Evolutionary conservation across 2,113 vertebrate genomes (phyloP), one percentile per base, ranked within the genome.

Genomic region (Chaetorhynchus papuensis): DNA sequence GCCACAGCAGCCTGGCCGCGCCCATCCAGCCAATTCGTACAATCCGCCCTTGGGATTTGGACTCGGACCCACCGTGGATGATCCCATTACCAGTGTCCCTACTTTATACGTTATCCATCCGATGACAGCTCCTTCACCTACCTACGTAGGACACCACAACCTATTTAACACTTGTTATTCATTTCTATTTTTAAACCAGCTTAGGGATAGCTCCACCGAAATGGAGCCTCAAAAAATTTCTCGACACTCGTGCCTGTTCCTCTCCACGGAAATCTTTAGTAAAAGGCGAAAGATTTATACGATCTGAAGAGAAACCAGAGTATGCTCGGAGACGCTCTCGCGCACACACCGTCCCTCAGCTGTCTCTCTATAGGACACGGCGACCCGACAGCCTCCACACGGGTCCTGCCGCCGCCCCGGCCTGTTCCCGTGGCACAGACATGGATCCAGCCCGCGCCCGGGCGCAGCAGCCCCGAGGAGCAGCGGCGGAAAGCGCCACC

Each of bases 271-370:
- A 96, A 95, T 91, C 93, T 95, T 97, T 94, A 96, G 76, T 95
- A 96, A 96, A 96, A 96, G 93, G 95, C 92, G 89, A 96, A 96
- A 96, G 89, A 96, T 94, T 95, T 95, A 92, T 92, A 13, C 65
- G 87, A 74, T 90, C 28, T 83, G 87, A 94, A 94, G 83, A 94
- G 77, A 94, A 94, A 90, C 87, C 87, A 35, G 83, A 90, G 85
- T 63, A 87, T 79, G 5, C 4, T n/a, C n/a, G n/a, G n/a, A n/a
- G n/a, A n/a, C n/a, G n/a, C 0, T 2, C 3, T 1, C 2, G 5
- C 18, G 1, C 13, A 31, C 1, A 6, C 0, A 0, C 11, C 15
- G 0, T 0, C 10, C 5, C 7, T 4, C 11, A 3, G 6, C 3
- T 65, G 24, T n/a, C 1, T 0, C 37, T 10, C 2, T 2, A 0